Evolutionary conservation across 2,113 vertebrate species (phyloP), one percentile per base, ranked within the genome.

Genomic region (Haemorhous mexicanus): DNA sequence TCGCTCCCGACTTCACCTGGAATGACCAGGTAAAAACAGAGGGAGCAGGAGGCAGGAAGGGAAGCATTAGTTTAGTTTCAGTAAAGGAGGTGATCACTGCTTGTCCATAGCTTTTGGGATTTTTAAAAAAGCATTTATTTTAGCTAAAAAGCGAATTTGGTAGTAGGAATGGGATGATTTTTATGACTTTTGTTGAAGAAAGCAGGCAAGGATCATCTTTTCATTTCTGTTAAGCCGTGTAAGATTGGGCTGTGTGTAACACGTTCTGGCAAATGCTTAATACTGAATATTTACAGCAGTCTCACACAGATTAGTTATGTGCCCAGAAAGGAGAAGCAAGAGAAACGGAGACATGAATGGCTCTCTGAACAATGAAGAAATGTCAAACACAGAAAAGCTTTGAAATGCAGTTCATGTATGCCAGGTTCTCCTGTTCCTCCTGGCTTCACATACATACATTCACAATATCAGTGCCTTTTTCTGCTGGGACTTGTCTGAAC

Each of bases 1-100:
- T 99, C 89, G 96, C 96, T 76, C 98, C 99, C 7, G 99, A 99
- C 97, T 99, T 99, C 95, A 98, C 97, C 11, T 99, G 99, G 99
- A 98, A 97, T 5, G 99, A 99, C 97, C 99, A 99, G 99, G 99
- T 99, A 98, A 96, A 69, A 84, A 78, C 41, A 64, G 49, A 32
- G 39, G 11, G 16, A 58, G 5, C 6, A 69, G 46, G 47, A 39
- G 53, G 49, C 41, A 39, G 33, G 55, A 17, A 0, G 0, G 39
- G 62, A 81, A 74, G 16, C 23, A 5, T 68, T 77, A 52, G 44
- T 39, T 82, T 70, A 67, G 44, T 46, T 87, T 61, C 69, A 43
- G 18, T n/a, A 56, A 79, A 61, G 39, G 62, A 56, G 17, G 3
- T 44, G 49, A 19, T 85, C 55, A 21, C n/a, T 33, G 14, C 26